These are phyloP conservation scores for Collichthys lucidus DNA, from an alignment of 2,113 vertebrate species.

Conservation along the genomic window DNA sequence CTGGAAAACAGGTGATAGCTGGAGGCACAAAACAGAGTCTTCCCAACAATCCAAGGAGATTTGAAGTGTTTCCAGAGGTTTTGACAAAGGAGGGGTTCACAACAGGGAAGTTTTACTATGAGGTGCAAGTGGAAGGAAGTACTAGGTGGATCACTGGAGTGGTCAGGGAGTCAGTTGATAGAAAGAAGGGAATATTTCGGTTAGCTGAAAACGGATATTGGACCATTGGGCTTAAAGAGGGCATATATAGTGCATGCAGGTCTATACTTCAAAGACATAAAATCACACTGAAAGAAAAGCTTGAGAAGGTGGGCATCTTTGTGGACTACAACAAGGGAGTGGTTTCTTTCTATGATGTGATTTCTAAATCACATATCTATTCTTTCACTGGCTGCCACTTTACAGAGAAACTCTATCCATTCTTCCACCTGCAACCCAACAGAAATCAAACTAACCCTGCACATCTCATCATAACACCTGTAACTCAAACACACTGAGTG, in stretches of 20 bases:
- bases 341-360: slow-evolving; percentile 84
- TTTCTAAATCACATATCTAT: slow-evolving; percentile 68
- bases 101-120: slow-evolving; percentile 68
- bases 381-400: slow-evolving; percentile 80
- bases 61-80: background rate
- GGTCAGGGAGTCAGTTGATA: slow-evolving; percentile 47
- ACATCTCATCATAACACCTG: slow-evolving; percentile 33
- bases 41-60: slow-evolving; percentile 45
- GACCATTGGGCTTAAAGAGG: slow-evolving; percentile 17
- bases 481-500: slow-evolving; percentile 21
- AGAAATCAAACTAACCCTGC: background rate
- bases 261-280: too few relatives aligned
- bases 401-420: slow-evolving; percentile 81
- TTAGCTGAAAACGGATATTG: slow-evolving; percentile 53
- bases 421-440: slow-evolving; percentile 59
- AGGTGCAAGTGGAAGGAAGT: slow-evolving; percentile 66
- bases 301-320: slow-evolving; percentile 82
- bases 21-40: background rate
- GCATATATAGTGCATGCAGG: too few relatives aligned
- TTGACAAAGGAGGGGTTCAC: slow-evolving; percentile 47
- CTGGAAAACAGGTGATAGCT: slow-evolving; percentile 37
- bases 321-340: slow-evolving; percentile 80
- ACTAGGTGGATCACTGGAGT: slow-evolving; percentile 66
- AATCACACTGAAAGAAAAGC: slow-evolving; percentile 57
- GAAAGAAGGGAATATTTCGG: background rate